Conservation (phyloP, 2,113 vertebrate species). For the Tragelaphus strepsiceros region DNA sequence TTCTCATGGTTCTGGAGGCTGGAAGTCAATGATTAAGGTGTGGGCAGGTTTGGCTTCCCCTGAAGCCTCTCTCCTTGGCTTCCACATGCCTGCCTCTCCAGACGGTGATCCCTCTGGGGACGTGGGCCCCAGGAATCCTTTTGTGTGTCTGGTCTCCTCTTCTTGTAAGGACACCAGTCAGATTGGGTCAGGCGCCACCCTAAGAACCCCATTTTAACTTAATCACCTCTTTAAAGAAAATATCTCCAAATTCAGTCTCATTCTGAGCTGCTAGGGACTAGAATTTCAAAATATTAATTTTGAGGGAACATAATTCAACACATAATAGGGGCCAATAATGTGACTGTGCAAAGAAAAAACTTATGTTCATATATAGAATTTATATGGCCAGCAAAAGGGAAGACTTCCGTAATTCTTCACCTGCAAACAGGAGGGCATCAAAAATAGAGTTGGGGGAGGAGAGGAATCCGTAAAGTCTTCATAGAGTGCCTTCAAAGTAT, state of each 20-base stretch:
- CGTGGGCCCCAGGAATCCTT: rapidly evolving
- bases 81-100: background rate
- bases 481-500: background rate
- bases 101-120: background rate
- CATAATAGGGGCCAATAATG: background rate
- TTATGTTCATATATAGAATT: background rate
- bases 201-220: background rate
- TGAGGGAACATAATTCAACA: background rate
- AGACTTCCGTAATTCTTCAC: background rate
- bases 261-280: background rate
- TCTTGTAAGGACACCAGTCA: background rate
- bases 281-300: background rate
- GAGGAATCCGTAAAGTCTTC: rapidly evolving
- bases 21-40: background rate
- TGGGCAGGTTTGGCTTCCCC: background rate
- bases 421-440: background rate
- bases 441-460: background rate
- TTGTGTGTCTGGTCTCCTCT: background rate
- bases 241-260: background rate
- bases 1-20: background rate
- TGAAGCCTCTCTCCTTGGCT: background rate
- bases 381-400: background rate
- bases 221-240: background rate
- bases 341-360: background rate
- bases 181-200: background rate